These are phyloP conservation scores for Microcebus murinus DNA, from an alignment of 2,113 vertebrate species.

Conservation along the genomic window DNA sequence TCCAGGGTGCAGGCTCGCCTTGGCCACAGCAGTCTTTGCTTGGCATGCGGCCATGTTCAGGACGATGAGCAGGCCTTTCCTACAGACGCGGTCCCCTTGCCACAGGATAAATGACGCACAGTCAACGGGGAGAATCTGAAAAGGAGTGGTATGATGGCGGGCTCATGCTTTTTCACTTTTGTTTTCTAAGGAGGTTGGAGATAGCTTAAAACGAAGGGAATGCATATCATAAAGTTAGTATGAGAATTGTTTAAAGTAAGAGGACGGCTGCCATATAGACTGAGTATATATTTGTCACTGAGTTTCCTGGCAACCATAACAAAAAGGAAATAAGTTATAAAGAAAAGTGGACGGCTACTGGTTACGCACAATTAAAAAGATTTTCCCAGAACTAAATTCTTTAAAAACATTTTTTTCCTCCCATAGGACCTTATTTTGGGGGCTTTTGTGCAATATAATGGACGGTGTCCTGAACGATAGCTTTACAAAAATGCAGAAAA, in stretches of 20 bases:
- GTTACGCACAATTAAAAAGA: background rate
- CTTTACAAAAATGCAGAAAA: constrained; percentile 7
- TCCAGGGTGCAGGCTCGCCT: background rate
- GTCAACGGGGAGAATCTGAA: background rate
- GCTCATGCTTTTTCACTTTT: background rate
- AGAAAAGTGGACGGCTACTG: background rate
- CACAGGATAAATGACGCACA: background rate
- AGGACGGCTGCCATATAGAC: background rate
- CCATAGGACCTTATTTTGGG: background rate
- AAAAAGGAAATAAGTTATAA: constrained; percentile 41
- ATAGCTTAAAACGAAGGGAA: background rate
- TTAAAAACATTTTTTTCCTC: background rate
- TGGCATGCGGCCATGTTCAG: background rate
- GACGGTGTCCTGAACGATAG: background rate
- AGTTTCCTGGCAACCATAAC: constrained; percentile 15
- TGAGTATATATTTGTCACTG: constrained; percentile 2
- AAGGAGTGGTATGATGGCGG: background rate
- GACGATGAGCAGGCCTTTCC: background rate
- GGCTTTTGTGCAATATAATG: background rate
- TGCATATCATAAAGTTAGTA: background rate
- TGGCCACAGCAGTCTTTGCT: background rate
- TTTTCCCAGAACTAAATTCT: constrained; percentile 4
- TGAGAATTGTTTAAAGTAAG: constrained; percentile 6
- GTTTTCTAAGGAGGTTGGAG: background rate
- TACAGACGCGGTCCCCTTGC: background rate